Conservation (phyloP, 53 echinoderm and acorn worm genomes). For the Astropecten irregularis region DNA sequence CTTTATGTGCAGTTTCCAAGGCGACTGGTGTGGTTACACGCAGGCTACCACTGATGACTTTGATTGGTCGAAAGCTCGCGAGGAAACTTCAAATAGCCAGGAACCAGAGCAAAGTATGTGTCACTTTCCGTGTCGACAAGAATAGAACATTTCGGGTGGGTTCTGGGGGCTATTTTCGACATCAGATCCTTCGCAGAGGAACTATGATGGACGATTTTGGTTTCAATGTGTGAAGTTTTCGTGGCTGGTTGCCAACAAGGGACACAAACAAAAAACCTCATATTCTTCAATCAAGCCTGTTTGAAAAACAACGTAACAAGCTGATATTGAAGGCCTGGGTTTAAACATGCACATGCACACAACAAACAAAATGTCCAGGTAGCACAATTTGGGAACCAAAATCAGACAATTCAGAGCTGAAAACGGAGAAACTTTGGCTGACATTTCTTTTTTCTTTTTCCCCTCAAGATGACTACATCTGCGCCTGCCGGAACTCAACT, state of each 20-base stretch:
- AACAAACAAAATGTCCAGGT: no score
- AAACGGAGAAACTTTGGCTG: no score
- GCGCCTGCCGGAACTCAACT: conserved; percentile 30
- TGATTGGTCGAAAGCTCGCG: conserved; percentile 33
- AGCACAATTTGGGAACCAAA: no score
- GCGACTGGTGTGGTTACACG: conserved; percentile 17
- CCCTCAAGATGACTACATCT: conserved; percentile 25
- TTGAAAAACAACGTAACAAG: no score
- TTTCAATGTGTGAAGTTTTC: neutral
- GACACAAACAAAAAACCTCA: no score
- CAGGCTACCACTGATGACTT: conserved; percentile 36
- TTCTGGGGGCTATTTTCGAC: neutral
- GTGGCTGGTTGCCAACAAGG: neutral
- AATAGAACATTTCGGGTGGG: neutral
- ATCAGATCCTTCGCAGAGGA: neutral
- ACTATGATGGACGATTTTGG: neutral
- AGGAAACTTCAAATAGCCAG: neutral
- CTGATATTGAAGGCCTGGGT: no score
- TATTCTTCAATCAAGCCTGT: no score
- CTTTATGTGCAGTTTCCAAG: conserved; percentile 27
- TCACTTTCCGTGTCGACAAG: neutral
- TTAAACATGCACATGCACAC: no score
- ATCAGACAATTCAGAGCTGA: no score
- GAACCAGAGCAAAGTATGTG: neutral
- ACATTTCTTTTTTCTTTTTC: neutral